Percentiles rank a stretch among this genome's conserved stretches.
These are phyloP conservation scores for Gnatocerus cornutus DNA, from an alignment of 2,888 invertebrate genomes.

Conservation along the genomic window DNA sequence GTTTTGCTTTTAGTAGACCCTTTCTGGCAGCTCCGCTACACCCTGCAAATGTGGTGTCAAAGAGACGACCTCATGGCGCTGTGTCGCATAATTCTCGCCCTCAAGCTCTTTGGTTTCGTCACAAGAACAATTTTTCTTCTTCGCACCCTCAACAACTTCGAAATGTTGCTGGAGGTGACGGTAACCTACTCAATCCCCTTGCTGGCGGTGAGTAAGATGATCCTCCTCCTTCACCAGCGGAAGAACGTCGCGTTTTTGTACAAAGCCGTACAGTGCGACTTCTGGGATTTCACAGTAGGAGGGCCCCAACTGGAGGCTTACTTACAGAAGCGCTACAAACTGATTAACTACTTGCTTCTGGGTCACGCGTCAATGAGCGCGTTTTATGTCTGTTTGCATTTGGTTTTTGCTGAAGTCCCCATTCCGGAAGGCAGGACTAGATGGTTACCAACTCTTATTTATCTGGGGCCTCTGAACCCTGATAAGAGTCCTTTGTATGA, in stretches of 20 bases:
- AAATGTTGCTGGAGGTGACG: constrained; percentile 14
- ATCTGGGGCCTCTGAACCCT: constrained; percentile 51
- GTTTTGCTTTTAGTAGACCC: constrained; percentile 28
- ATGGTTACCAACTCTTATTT: constrained; percentile 51
- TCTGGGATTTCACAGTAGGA: constrained; percentile 52
- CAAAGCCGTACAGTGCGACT: constrained; percentile 43
- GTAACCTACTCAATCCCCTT: constrained; percentile 19
- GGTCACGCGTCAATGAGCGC: constrained; percentile 33
- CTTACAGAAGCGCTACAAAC: constrained; percentile 39
- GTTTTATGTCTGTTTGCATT: constrained; percentile 35
- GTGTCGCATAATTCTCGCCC: not conserved
- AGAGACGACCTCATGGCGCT: not conserved
- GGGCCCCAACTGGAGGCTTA: constrained; percentile 33
- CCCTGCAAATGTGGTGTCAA: constrained; percentile 7
- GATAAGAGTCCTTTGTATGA: constrained; percentile 54
- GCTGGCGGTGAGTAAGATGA: constrained; percentile 48
- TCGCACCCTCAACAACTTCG: not conserved
- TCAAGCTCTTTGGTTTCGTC: constrained; percentile 16
- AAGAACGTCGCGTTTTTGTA: constrained; percentile 49
- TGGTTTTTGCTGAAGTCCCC: constrained; percentile 48
- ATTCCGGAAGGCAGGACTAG: constrained; percentile 51
- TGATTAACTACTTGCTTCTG: constrained; percentile 30
- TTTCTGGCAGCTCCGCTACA: constrained; percentile 2
- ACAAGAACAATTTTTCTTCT: constrained; percentile 20
- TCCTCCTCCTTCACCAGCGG: constrained; percentile 44